Conservation (phyloP, 2,888 invertebrate species). For the Drosophila helvetica region DNA sequence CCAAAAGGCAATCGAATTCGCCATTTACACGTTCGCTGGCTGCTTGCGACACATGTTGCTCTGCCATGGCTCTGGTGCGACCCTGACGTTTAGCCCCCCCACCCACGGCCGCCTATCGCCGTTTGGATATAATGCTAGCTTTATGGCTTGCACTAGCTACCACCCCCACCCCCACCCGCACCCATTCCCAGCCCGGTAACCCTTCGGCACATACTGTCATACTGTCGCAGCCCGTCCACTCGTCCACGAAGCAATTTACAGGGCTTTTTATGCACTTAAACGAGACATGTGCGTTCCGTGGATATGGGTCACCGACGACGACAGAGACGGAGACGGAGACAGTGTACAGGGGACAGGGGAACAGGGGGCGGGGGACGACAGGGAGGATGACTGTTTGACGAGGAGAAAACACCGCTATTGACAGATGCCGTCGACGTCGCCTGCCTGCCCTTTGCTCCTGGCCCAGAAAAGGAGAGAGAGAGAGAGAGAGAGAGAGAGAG, state of each 20-base stretch:
- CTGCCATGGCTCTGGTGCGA: constrained; percentile 2
- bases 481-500: not conserved
- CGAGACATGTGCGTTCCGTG: constrained; percentile 23
- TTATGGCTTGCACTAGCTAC: constrained; percentile 10
- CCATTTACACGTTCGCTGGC: constrained; percentile 54
- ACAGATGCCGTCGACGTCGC: constrained; percentile 24
- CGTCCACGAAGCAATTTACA: constrained; percentile 21
- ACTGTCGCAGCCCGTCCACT: not conserved
- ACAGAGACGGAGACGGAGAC: not conserved
- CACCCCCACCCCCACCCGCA: not conserved
- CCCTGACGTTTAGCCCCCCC: constrained; percentile 11
- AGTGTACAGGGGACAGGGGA: not conserved
- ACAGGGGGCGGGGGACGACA: too few relatives aligned
- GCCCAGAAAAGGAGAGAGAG: not conserved
- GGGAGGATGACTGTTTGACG: constrained; percentile 36
- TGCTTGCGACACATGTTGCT: constrained; percentile 48
- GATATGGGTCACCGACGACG: constrained; percentile 48
- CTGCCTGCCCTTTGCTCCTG: constrained; percentile 10
- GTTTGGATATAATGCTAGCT: not conserved
- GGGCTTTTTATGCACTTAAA: constrained; percentile 47
- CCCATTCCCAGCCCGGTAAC: not conserved
- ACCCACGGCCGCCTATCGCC: too few relatives aligned
- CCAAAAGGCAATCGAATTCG: constrained; percentile 50
- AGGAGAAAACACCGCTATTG: constrained; percentile 41
- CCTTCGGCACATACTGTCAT: not conserved